Evolutionary conservation across 1,140 invertebrate genomes (phyloP), one percentile per base, ranked within the genome.

Genomic region (Steinernema khuongi): DNA sequence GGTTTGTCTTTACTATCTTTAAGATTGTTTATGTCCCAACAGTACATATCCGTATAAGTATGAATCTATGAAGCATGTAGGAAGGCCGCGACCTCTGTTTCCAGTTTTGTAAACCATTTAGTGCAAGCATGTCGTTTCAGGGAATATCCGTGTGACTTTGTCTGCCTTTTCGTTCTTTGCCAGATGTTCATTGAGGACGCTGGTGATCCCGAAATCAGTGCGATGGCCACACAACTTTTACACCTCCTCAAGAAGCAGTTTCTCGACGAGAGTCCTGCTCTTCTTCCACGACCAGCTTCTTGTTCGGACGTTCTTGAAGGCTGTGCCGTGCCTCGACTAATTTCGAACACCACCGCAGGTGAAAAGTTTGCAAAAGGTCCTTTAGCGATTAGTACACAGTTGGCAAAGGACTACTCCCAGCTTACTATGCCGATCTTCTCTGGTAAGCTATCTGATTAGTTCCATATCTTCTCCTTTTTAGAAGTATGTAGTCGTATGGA

Each of bases 371-470:
- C 85, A 71, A 88, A 85, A 44, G 93, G 33, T 94, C 93, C 36
- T 94, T 97, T 87, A 90, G 93, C 81, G 93, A 92, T 86, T 1
- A 95, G 94, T 0, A 89, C 92, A 72, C 93, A 97, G 83, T 87
- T 99, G 74, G 92, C 96, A 0, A 91, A 93, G 72, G 87, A 96
- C 14, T 94, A 98, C 86, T 94, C 95, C 0, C 94, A 98, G 82
- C 88, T 98, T 0, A 97, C 96, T 11, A 97, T 99, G 94, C 94
- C 94, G 0, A 96, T 98, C 90, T 98, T 98, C 87, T 97, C 94
- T 84, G 94, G 94, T 95, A 86, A 89, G 85, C 85, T 72, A 67
- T 71, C 31, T 26, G 60, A 18, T 50, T 29, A 22, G 18, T 66
- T 78, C 31, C 31, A 31, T 74, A 60, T 76, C 70, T 31, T 66